A percentile compares a stretch with the other conserved stretches of the same genome.
These are phyloP conservation scores for Rutpela maculata DNA, from an alignment of 2,888 invertebrate species.

Conservation along the genomic window DNA sequence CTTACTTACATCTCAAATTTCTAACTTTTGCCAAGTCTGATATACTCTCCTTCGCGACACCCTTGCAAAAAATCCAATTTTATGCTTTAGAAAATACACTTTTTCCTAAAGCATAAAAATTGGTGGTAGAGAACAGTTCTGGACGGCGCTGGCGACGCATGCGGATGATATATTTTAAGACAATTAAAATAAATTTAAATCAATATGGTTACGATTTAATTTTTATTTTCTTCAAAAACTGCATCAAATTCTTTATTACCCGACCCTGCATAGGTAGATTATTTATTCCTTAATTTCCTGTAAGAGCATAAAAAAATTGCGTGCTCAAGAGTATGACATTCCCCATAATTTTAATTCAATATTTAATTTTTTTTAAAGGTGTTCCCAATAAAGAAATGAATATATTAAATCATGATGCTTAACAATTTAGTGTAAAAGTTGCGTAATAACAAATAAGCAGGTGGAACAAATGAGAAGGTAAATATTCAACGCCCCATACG, in stretches of 20 bases:
- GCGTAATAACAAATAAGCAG: constrained; percentile 37
- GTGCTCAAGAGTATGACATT: constrained; percentile 16
- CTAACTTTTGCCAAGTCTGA: no score
- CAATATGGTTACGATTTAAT: no score
- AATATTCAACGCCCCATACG: constrained; percentile 1
- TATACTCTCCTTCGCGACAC: no score
- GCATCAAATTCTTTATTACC: neutral
- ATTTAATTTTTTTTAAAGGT: constrained; percentile 40
- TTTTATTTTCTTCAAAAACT: no score
- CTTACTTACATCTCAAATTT: no score
- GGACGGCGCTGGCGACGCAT: neutral
- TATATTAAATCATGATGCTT: constrained; percentile 42
- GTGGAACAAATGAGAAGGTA: constrained; percentile 25
- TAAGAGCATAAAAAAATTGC: constrained; percentile 27
- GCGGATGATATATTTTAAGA: neutral
- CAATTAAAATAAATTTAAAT: no score
- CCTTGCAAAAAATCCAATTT: no score
- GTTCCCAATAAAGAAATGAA: constrained; percentile 22
- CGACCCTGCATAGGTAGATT: neutral
- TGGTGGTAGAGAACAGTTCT: no score
- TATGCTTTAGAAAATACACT: no score
- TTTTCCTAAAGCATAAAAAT: no score
- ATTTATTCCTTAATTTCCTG: constrained; percentile 12
- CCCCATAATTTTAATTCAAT: constrained; percentile 24
- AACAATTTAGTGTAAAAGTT: constrained; percentile 34